Evolutionary conservation across 2,888 invertebrate genomes (phyloP).

Genomic region (Diloba caeruleocephala): DNA sequence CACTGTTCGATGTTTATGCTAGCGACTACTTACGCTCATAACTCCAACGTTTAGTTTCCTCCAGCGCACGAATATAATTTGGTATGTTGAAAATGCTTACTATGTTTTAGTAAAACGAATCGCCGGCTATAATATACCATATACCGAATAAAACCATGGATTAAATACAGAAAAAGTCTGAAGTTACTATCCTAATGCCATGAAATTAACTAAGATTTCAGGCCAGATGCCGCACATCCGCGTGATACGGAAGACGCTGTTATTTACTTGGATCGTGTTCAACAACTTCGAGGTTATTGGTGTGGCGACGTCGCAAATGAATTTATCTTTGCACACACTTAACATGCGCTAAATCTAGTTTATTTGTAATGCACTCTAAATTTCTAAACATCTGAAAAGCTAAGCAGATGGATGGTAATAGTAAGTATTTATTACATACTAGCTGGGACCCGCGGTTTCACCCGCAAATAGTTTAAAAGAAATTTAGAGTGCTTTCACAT

Average conservation of each 20-base stretch:
- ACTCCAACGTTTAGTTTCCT: constrained; percentile 21
- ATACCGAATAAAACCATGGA: constrained; percentile 6
- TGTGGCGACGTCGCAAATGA: constrained; percentile 70
- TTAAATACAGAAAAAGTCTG: constrained; percentile 9
- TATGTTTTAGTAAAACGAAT: neutral
- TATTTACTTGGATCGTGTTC: constrained; percentile 81
- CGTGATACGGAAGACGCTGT: constrained; percentile 75
- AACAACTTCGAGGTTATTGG: constrained; percentile 78
- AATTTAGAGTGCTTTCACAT: too few species aligned
- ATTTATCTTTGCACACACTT: constrained; percentile 62
- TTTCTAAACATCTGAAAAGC: constrained; percentile 45
- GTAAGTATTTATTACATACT: too few species aligned
- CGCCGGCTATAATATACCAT: neutral
- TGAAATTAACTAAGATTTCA: constrained; percentile 63
- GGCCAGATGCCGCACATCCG: constrained; percentile 74
- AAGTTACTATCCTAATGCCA: constrained; percentile 34
- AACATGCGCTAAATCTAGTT: constrained; percentile 50
- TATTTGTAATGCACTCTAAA: constrained; percentile 57
- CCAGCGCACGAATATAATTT: constrained; percentile 17
- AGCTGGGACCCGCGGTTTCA: too few species aligned
- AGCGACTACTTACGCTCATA: constrained; percentile 28
- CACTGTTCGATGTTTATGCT: constrained; percentile 59
- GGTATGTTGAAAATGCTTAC: constrained; percentile 3
- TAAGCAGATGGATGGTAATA: neutral
- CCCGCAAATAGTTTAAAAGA: too few species aligned